Evolutionary conservation across 2,113 vertebrate genomes (phyloP).

Genomic region (Diadophis punctatus): DNA sequence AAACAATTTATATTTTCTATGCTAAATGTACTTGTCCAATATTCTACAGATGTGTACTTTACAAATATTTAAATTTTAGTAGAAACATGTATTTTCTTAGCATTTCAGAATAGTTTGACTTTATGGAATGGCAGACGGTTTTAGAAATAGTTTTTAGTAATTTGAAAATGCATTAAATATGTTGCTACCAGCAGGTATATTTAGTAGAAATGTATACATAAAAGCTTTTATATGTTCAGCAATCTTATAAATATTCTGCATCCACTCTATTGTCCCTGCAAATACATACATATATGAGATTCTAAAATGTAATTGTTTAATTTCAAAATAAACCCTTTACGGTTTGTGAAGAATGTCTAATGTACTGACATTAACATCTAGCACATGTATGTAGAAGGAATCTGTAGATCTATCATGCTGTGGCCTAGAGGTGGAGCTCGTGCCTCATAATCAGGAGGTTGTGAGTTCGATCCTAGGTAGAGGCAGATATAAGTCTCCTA

Average conservation of each 20-base stretch:
- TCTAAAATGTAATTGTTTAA: background rate
- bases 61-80: background rate
- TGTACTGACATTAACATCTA: background rate
- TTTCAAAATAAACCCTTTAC: background rate
- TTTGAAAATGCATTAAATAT: background rate
- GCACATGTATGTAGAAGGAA: background rate
- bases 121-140: background rate
- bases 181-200: background rate
- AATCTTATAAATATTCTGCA: background rate
- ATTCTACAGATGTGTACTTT: background rate
- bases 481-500: no score
- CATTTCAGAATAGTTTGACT: background rate
- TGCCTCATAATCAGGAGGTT: no score
- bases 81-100: background rate
- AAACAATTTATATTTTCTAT: background rate
- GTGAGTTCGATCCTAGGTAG: no score
- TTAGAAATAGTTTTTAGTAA: constrained; percentile 10
- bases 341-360: background rate
- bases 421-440: no score
- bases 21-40: background rate
- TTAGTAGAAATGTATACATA: background rate
- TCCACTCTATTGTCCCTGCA: background rate
- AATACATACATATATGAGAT: background rate
- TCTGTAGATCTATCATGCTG: background rate
- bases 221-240: background rate